Evolutionary conservation across 1,140 invertebrate genomes (phyloP), one percentile per base, ranked within the genome.

Genomic region (Aphelinus certus): DNA sequence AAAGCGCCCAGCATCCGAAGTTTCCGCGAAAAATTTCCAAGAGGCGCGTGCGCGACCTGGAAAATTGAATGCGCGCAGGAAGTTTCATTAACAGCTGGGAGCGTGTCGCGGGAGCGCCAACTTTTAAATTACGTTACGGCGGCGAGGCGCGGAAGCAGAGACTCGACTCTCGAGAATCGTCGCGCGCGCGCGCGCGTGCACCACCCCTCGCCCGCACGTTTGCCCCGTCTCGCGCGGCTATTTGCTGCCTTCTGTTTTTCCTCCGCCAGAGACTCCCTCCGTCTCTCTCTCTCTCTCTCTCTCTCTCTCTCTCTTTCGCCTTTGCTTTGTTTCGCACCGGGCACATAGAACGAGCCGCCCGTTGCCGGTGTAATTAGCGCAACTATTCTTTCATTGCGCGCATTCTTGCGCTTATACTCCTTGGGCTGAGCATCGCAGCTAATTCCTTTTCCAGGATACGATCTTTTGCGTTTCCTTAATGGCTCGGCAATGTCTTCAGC

Each of bases 41-140:
- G 49, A 45, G 5, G 10, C 6, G 1, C 2, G 9, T 57, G 56
- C 56, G 79, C 69, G 63, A 76, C 63, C 73, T 79, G 78, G 80
- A 85, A 86, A 86, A 86, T 85, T 85, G 83, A 85, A 87, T 86
- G 81, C 83, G 81, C 82, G 55, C 45, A 3, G n/a, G 47, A 81
- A 85, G 83, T 86, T 87, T 87, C 84, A 86, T 86, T 87, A 87
- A 84, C 82, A 81, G 78, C 78, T 60, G 75, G 79, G 79, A 78
- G 55, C 6, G 71, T 79, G 79, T 79, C 76, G 77, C 71, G 65
- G 73, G 66, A 77, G 71, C 69, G 83, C 82, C 81, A 86, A 86
- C 83, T 86, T 86, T 85, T 85, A 86, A 86, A 87, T 87, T 86
- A 85, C 85, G 80, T 86, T 87, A 80, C 75, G 81, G 80, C 80